Evolutionary conservation across 1,140 invertebrate species (phyloP), one percentile per base, ranked within the genome.

Genomic region (Zaprionus gabonicus): DNA sequence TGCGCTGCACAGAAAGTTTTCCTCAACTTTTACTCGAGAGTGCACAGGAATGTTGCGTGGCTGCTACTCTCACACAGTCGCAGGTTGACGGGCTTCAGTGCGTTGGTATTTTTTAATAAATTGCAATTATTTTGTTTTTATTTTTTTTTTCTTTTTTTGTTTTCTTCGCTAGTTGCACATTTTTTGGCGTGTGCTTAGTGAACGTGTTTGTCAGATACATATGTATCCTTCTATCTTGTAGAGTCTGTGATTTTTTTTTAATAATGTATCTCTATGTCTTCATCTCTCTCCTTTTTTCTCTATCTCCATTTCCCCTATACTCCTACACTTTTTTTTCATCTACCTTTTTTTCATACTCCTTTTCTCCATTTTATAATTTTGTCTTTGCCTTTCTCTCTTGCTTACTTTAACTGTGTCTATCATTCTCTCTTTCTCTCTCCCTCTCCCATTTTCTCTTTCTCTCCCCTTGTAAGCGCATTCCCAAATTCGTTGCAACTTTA

Each of bases 381-480:
- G n/a, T 12, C 5, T 15, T 31, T 13, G 1, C 17, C 7, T 27
- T 10, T 25, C 31, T 55, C 20, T n/a, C 6, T 34, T 31, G 7
- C 28, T 31, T 31, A 31, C 7, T 31, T 2, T 28, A 6, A 9
- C 1, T 56, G 7, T 56, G 15, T 56, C 13, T 55, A 7, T 56
- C 4, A n/a, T 17, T 9, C 4, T n/a, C 2, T 31, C 9, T 31
- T 10, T 28, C 25, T 55, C 1, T 23, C 23, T 23, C 23, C 2
- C 1, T 23, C 2, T 23, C 23, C 23, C 23, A 1, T 2, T 51
- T 5, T 49, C 38, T 34, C 28, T 17, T 20, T 49, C 55, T 49
- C 41, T 28, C 12, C 46, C 4, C 57, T 17, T 34, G 10, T 34
- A 41, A 75, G 72, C 58, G 72, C 69, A 71, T 57, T 60, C 3